phyloP scores from a whole-genome alignment of 2,888 invertebrate genomes.

The Aleiodes leptofemur region DNA sequence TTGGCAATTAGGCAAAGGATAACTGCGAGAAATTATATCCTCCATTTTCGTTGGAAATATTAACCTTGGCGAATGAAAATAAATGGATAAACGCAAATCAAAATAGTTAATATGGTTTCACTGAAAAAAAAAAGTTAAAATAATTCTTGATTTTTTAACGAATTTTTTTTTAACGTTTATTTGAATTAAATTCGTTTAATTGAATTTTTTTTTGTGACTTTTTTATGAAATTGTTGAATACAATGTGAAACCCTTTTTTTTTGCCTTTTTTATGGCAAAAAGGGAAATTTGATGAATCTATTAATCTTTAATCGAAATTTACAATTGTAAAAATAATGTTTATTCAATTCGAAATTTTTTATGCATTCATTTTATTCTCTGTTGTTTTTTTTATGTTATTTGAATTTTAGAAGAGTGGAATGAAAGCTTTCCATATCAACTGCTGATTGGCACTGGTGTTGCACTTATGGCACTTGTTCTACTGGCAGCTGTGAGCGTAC shows the following conservation, averaged over 20 bases:
- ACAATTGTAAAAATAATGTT: too few species aligned
- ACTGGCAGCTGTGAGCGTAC: conserved; percentile 84
- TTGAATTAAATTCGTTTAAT: too few species aligned
- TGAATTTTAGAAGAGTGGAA: conserved; percentile 67
- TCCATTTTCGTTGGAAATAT: conserved; percentile 2
- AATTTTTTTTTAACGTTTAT: too few species aligned
- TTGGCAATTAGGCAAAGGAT: conserved; percentile 25
- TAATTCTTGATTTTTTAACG: too few species aligned
- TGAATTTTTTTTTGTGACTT: too few species aligned
- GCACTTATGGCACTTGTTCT: conserved; percentile 82
- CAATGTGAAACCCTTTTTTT: too few species aligned
- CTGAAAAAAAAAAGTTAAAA: too few species aligned
- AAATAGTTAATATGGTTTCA: background rate
- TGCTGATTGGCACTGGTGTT: conserved; percentile 78
- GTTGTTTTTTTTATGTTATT: conserved; percentile 1
- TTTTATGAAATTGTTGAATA: too few species aligned
- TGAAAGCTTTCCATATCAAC: conserved; percentile 77
- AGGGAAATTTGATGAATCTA: too few species aligned
- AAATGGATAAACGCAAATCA: conserved; percentile 10
- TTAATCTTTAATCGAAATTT: too few species aligned
- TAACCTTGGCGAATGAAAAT: background rate
- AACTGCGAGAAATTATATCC: conserved; percentile 23
- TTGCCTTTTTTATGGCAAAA: too few species aligned
- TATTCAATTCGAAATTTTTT: background rate
- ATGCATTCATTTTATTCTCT: background rate